Base-by-base conservation (phyloP, 64 coral and sea anemone genomes). In the Porites lutea region DNA sequence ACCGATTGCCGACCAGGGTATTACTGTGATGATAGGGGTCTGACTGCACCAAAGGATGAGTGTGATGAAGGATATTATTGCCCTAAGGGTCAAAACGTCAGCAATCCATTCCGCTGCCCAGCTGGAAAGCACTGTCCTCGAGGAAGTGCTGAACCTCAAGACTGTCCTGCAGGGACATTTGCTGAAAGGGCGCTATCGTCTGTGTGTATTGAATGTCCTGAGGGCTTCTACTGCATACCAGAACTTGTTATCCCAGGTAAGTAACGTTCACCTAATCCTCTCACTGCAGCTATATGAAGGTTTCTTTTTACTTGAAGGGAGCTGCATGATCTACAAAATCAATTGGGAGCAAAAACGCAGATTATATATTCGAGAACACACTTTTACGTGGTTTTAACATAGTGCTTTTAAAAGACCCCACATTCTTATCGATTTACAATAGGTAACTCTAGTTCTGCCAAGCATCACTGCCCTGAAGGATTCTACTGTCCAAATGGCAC, bases 401-500 rank as follows among this genome's bases (percentile, higher is more conserved):
- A 22, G 14, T 72, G 2, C 10, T 54, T 79, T 18, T 57, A 61
- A 12, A 58, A 22, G 2, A 23, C 6, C 6, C 27, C 5, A 11
- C 19, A 6, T 65, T 83, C 48, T 65, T 69, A 22, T 20, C 52
- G 5, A 71, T 57, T 60, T 23, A 4, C 59, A 76, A 59, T 45
- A 97, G 91, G 91, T 53, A 64, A 88, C 77, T 44, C 75, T 27
- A 86, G 64, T 65, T 94, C 74, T 75, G 74, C 74, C 5, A 95
- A 90, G 53, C 79, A 47, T 14, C 81, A 88, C 87, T 99, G 97
- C 75, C 97, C 94, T 59, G 69, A 46, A 44, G 97, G 97, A 1
- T 99, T 55, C 73, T 99, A 82, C 54, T 99, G 97, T 54, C 97
- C 97, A 23, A 99, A 99, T 62, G 91, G 94, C n/a, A 99, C 97